phyloP scores from a whole-genome alignment of 2,113 vertebrate genomes.

The Pseudopipra pipra region DNA sequence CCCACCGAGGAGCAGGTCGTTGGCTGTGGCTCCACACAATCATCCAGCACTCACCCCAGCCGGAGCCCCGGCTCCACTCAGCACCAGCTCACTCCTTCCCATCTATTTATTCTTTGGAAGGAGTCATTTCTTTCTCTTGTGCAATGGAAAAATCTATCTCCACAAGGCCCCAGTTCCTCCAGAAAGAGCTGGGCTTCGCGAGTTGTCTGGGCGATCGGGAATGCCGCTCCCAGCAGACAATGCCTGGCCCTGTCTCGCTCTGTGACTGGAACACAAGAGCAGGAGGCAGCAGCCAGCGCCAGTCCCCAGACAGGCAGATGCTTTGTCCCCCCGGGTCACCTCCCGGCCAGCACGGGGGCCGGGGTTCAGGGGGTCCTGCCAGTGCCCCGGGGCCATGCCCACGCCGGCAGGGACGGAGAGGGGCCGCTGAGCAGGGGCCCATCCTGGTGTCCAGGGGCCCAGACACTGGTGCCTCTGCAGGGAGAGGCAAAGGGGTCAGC shows the following conservation, averaged over 20 bases:
- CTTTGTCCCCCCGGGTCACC: constrained; percentile 32
- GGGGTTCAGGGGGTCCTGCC: not conserved
- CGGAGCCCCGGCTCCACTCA: not conserved
- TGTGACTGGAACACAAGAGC: constrained; percentile 42
- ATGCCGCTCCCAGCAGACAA: constrained; percentile 18
- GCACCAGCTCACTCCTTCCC: constrained; percentile 36
- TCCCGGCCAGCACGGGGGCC: not conserved
- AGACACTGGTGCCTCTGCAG: accelerated
- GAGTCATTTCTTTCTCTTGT: constrained; percentile 9
- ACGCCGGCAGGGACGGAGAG: not conserved
- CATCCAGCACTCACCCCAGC: not conserved
- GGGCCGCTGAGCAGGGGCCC: not conserved
- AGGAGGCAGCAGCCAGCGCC: not conserved
- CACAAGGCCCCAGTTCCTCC: not conserved
- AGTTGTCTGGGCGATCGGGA: not conserved
- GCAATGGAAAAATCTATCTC: constrained; percentile 48
- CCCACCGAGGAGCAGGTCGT: not conserved
- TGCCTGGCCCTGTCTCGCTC: constrained; percentile 32
- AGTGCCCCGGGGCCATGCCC: not conserved
- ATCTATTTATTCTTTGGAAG: constrained; percentile 29
- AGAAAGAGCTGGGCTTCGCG: not conserved
- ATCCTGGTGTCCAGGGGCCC: not conserved
- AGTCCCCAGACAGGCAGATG: constrained; percentile 25
- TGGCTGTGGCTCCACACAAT: not conserved
- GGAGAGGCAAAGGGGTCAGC: not conserved